Evolutionary conservation across 2,113 vertebrate genomes (phyloP).

Genomic region (Xiphias gladius): DNA sequence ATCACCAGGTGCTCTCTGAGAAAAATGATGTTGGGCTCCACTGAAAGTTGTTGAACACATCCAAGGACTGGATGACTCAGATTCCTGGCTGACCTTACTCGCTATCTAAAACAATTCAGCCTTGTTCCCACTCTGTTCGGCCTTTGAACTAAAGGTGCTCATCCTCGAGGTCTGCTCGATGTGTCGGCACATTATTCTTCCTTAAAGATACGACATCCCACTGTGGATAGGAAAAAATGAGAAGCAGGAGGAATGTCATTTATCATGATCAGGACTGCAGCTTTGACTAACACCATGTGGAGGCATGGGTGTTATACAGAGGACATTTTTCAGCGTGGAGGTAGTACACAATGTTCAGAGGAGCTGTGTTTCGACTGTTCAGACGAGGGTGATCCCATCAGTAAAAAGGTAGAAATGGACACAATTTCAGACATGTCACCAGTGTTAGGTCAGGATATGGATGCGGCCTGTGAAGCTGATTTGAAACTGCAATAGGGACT

Average conservation of each 20-base stretch:
- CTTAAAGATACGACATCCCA: constrained; percentile 61
- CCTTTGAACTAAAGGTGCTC: constrained; percentile 71
- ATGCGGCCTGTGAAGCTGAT: neutral
- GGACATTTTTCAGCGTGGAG: constrained; percentile 37
- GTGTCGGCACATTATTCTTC: constrained; percentile 67
- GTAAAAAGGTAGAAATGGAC: neutral
- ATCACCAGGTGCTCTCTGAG: neutral
- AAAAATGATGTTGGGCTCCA: constrained; percentile 26
- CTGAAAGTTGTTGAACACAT: constrained; percentile 36
- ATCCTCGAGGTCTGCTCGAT: constrained; percentile 57
- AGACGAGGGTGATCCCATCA: neutral
- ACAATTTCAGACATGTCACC: neutral
- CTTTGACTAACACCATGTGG: constrained; percentile 58
- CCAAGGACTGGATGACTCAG: constrained; percentile 31
- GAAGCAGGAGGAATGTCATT: constrained; percentile 33
- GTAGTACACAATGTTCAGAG: constrained; percentile 17
- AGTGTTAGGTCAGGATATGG: constrained; percentile 3
- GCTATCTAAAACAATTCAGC: constrained; percentile 44
- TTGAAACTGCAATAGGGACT: constrained; percentile 20
- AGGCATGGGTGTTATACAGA: constrained; percentile 32
- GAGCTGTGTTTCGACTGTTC: constrained; percentile 29
- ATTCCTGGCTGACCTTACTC: constrained; percentile 33
- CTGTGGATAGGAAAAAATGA: constrained; percentile 37
- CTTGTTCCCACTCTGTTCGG: constrained; percentile 33
- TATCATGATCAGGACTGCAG: constrained; percentile 66